Conservation (phyloP, 2,113 vertebrate genomes). For the Sylvia atricapilla region DNA sequence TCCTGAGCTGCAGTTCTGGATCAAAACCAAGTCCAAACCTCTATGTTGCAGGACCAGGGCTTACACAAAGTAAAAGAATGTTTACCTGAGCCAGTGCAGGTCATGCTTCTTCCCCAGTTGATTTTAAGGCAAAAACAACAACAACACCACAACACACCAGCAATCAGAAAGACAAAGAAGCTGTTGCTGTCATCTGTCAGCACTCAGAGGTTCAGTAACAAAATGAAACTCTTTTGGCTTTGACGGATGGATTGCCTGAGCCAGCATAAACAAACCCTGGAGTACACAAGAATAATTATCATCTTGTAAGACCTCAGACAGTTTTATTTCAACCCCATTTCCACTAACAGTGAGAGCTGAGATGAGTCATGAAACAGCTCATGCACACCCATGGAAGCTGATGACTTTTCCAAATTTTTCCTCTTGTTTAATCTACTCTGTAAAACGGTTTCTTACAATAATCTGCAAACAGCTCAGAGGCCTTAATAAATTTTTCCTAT, state of each 20-base stretch:
- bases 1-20: background rate
- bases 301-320: background rate
- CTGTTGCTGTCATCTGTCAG: constrained; percentile 16
- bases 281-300: constrained; percentile 44
- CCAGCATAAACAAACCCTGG: constrained; percentile 31
- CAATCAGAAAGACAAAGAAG: constrained; percentile 35
- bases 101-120: background rate
- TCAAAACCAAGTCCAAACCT: background rate
- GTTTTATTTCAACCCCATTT: background rate
- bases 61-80: background rate
- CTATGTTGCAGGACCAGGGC: background rate
- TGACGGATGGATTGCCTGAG: background rate
- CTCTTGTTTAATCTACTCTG: background rate
- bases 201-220: background rate
- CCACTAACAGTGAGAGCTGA: background rate
- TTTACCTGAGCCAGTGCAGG: background rate
- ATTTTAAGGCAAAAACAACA: constrained; percentile 43
- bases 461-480: background rate
- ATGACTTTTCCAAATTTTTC: background rate
- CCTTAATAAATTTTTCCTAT: background rate
- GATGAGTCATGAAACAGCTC: background rate
- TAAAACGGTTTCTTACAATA: background rate
- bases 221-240: background rate
- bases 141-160: background rate
- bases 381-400: background rate